phyloP scores from a whole-genome alignment of 2,113 vertebrate genomes.

The Naja naja region DNA sequence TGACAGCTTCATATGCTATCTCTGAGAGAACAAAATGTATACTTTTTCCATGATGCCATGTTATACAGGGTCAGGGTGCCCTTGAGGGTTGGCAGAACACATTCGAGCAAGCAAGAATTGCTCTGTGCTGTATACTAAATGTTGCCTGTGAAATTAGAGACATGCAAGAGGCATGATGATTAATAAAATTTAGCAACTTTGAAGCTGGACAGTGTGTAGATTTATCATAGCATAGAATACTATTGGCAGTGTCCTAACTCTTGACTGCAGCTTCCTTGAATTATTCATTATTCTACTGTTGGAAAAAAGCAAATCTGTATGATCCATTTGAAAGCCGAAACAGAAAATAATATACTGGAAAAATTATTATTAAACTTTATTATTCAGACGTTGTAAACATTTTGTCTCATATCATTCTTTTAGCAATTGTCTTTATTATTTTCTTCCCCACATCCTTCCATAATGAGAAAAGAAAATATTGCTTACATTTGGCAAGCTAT shows the following conservation, averaged over 20 bases:
- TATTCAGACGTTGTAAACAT: constrained; percentile 51
- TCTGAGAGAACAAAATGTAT: background rate
- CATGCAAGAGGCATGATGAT: constrained; percentile 32
- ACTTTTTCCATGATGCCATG: constrained; percentile 14
- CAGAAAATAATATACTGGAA: constrained; percentile 58
- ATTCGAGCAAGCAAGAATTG: constrained; percentile 13
- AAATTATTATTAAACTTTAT: constrained; percentile 59
- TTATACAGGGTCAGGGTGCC: background rate
- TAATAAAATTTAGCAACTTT: constrained; percentile 53
- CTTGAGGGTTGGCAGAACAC: background rate
- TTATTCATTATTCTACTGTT: constrained; percentile 63
- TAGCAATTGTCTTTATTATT: constrained; percentile 53
- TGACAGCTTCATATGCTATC: constrained; percentile 7
- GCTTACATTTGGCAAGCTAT: constrained; percentile 55
- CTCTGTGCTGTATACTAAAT: constrained; percentile 29
- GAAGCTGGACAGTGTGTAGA: constrained; percentile 47
- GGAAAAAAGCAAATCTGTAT: constrained; percentile 47
- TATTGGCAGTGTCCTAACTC: constrained; percentile 56
- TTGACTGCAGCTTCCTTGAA: constrained; percentile 60
- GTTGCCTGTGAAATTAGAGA: constrained; percentile 40
- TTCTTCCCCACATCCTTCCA: constrained; percentile 28
- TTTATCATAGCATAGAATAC: constrained; percentile 56
- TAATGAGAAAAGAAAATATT: constrained; percentile 44
- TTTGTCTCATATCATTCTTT: constrained; percentile 43
- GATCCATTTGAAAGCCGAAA: constrained; percentile 55